Conservation (phyloP, 2,888 invertebrate species). For the Nomada goodeniana region DNA sequence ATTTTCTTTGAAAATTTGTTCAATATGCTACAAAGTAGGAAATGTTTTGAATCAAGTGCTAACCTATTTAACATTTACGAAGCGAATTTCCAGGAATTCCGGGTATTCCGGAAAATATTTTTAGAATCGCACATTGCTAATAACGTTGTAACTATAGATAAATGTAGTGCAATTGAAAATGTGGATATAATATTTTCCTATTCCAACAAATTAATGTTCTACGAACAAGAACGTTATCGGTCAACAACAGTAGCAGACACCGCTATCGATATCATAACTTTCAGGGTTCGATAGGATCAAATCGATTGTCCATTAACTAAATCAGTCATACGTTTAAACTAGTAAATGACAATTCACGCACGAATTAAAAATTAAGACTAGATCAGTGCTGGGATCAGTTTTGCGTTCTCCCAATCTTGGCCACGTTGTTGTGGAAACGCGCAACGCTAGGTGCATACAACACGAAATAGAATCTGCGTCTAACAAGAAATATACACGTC, state of each 20-base stretch:
- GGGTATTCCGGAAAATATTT: background rate
- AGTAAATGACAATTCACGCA: background rate
- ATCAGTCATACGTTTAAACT: background rate
- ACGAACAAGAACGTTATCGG: constrained; percentile 28
- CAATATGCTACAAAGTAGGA: background rate
- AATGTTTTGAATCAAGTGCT: constrained; percentile 31
- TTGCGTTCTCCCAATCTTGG: too few relatives aligned
- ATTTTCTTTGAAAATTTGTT: background rate
- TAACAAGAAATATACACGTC: too few relatives aligned
- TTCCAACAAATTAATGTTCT: constrained; percentile 38
- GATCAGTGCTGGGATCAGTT: background rate
- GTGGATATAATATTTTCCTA: constrained; percentile 3
- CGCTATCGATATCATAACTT: constrained; percentile 13
- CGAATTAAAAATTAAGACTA: background rate
- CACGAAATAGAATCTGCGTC: too few relatives aligned
- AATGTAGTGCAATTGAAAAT: background rate
- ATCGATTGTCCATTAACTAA: background rate
- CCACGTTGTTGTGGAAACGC: too few relatives aligned
- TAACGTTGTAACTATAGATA: constrained; percentile 18
- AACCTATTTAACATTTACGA: constrained; percentile 58
- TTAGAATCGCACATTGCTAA: background rate
- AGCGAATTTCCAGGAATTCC: constrained; percentile 17
- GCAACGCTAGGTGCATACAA: too few relatives aligned
- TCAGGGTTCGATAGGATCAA: constrained; percentile 20
- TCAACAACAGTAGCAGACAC: constrained; percentile 45